phyloP scores from a whole-genome alignment of 2,797 vertebrate species.

The Danio albolineatus region DNA sequence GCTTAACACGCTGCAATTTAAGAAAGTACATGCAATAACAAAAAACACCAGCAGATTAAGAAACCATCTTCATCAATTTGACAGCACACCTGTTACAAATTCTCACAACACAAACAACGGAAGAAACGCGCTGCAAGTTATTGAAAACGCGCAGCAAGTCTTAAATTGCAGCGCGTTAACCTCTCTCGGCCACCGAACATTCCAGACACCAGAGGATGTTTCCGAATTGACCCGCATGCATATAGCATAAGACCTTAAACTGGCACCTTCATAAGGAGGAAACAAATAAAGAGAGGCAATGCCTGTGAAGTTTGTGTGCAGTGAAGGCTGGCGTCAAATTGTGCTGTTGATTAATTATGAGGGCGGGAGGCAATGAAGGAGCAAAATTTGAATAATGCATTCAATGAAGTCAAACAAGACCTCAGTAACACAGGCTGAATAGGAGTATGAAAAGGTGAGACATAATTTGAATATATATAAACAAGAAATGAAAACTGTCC shows the following conservation, averaged over 20 bases:
- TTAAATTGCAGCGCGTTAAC: too few relatives aligned
- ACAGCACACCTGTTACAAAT: too few relatives aligned
- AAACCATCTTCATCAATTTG: too few relatives aligned
- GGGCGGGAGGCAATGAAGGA: not conserved
- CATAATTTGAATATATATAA: not conserved
- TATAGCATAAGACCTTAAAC: not conserved
- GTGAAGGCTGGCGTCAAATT: constrained; percentile 2
- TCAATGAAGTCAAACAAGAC: not conserved
- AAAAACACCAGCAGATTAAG: too few relatives aligned
- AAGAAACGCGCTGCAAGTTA: too few relatives aligned
- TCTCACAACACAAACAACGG: too few relatives aligned
- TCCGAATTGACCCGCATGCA: not conserved
- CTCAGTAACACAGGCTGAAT: not conserved
- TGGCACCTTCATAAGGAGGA: not conserved
- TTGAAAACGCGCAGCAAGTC: too few relatives aligned
- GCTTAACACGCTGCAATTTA: too few relatives aligned
- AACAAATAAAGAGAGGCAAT: constrained; percentile 13
- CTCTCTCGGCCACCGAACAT: too few relatives aligned
- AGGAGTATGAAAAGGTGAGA: not conserved
- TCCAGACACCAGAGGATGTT: not conserved
- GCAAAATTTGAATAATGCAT: constrained; percentile 17
- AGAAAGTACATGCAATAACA: too few relatives aligned
- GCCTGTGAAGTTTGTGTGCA: not conserved
- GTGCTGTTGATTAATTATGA: constrained; percentile 19
- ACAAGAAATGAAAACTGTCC: not conserved